A percentile compares a stretch with the other conserved stretches of the same genome.
These are phyloP conservation scores for Spisula solida DNA, from an alignment of 2,888 invertebrate species.

Conservation along the genomic window DNA sequence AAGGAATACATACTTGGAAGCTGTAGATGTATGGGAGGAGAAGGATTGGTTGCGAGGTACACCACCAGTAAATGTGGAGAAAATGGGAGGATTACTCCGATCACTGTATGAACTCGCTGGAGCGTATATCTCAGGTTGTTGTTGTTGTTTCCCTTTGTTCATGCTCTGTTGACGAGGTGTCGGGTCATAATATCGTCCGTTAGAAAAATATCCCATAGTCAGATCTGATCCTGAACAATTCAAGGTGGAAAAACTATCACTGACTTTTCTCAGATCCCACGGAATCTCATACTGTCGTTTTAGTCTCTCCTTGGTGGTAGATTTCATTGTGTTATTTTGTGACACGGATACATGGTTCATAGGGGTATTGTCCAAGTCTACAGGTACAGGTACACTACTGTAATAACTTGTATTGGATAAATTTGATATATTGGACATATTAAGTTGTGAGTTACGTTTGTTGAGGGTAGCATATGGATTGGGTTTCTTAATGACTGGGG, in stretches of 20 bases:
- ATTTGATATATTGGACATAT: conserved; percentile 67
- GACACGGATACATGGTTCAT: conserved; percentile 72
- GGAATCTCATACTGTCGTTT: conserved; percentile 72
- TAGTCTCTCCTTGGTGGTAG: conserved; percentile 56
- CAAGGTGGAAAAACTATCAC: conserved; percentile 64
- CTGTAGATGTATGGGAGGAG: conserved; percentile 72
- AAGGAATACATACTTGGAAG: conserved; percentile 74
- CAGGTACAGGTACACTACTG: conserved; percentile 82
- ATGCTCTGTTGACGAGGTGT: conserved; percentile 71
- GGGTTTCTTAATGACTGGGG: conserved; percentile 71
- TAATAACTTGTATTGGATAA: conserved; percentile 77
- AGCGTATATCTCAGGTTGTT: conserved; percentile 78
- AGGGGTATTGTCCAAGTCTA: conserved; percentile 63
- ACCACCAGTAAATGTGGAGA: conserved; percentile 82
- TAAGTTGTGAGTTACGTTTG: conserved; percentile 70
- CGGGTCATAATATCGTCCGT: conserved; percentile 83
- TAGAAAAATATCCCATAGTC: conserved; percentile 81
- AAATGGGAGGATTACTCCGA: conserved; percentile 77
- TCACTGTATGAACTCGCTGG: conserved; percentile 84
- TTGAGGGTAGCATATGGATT: conserved; percentile 64
- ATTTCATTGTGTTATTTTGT: conserved; percentile 65
- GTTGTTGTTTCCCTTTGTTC: conserved; percentile 25
- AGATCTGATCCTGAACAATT: conserved; percentile 73
- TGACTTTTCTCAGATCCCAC: conserved; percentile 65
- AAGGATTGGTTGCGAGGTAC: conserved; percentile 74